A percentile compares a stretch with the other conserved stretches of the same genome.
phyloP scores from a whole-genome alignment of 2,797 vertebrate species.

The Acipenser oxyrinchus region DNA sequence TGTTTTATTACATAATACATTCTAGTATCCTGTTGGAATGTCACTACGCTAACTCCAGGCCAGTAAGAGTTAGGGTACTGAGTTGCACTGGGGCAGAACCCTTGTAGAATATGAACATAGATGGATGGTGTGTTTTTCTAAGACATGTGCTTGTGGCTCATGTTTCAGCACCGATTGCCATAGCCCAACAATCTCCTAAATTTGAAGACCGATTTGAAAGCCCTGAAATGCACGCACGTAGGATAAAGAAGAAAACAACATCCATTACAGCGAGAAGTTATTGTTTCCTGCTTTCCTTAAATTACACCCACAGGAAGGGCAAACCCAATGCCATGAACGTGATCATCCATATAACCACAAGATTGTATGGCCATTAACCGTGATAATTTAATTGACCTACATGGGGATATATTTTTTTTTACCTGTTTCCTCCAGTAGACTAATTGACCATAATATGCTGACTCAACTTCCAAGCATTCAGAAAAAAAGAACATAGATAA shows the following conservation, averaged over 20 bases:
- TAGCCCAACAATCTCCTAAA: no score
- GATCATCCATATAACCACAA: constrained; percentile 10
- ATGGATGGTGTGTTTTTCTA: no score
- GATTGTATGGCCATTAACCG: background rate
- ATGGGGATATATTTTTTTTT: background rate
- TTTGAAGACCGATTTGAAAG: background rate
- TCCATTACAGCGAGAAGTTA: background rate
- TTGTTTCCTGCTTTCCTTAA: background rate
- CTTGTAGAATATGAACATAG: no score
- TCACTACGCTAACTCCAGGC: no score
- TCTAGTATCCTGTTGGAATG: no score
- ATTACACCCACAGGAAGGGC: background rate
- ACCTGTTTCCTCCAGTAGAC: background rate
- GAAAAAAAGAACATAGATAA: no score
- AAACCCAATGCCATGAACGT: constrained; percentile 2
- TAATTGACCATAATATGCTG: background rate
- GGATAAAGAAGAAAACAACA: background rate
- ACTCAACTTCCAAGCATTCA: background rate
- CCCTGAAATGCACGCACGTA: background rate
- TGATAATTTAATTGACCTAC: constrained; percentile 2
- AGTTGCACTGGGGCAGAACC: no score
- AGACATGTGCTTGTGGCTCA: no score
- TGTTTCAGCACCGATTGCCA: no score
- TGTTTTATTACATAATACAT: no score
- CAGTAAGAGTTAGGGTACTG: no score